A percentile compares a stretch with the other conserved stretches of the same genome.
phyloP scores from a whole-genome alignment of 2,888 invertebrate genomes.

The Protula sp. region DNA sequence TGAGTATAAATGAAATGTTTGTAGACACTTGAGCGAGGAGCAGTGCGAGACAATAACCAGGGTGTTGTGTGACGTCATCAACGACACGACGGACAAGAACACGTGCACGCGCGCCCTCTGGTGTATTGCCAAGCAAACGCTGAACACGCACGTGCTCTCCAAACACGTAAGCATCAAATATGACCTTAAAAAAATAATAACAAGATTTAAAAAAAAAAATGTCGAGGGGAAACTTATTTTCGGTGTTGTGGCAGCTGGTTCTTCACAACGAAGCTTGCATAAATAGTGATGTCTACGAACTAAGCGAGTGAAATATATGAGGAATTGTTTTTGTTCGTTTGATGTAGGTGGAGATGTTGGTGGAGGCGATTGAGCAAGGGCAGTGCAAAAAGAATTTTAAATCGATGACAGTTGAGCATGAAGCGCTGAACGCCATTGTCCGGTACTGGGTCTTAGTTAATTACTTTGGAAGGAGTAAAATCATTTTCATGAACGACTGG shows the following conservation, averaged over 20 bases:
- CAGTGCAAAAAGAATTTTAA: slow-evolving; percentile 32
- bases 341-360: slow-evolving; percentile 24
- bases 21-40: neutral
- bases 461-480: too few species aligned
- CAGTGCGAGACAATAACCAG: neutral
- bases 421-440: slow-evolving; percentile 33
- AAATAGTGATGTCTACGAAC: too few species aligned
- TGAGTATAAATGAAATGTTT: too few species aligned
- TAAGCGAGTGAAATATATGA: too few species aligned
- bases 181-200: too few species aligned
- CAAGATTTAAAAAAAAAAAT: too few species aligned
- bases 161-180: slow-evolving; percentile 29
- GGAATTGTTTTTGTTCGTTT: slow-evolving; percentile 2
- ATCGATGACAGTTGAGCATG: slow-evolving; percentile 36
- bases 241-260: too few species aligned
- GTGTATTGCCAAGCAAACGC: slow-evolving; percentile 34
- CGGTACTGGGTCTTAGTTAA: slow-evolving; percentile 28
- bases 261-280: too few species aligned
- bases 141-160: slow-evolving; percentile 22
- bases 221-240: too few species aligned
- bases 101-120: slow-evolving; percentile 34
- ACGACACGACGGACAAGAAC: slow-evolving; percentile 26
- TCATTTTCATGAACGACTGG: too few species aligned
- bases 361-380: slow-evolving; percentile 28
- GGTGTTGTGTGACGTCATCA: neutral